Percentiles rank a stretch among this genome's conserved stretches.
Conservation (phyloP, 1,140 invertebrate genomes). For the Phthorimaea operculella region DNA sequence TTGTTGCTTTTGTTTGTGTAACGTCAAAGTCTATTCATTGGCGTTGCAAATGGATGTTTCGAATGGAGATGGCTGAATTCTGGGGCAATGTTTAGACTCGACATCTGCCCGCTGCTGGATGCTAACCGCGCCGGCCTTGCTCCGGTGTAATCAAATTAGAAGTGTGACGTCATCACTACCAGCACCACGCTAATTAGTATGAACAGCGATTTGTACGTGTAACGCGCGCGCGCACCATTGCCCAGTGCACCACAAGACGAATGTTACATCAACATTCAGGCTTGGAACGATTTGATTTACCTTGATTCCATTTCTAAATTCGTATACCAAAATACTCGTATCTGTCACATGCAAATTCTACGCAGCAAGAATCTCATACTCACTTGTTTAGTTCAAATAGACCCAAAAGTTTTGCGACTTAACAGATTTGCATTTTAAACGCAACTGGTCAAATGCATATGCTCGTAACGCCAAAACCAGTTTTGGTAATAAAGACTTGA, state of each 20-base stretch:
- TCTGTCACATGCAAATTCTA: no score
- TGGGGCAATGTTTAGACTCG: no score
- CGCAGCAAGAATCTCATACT: no score
- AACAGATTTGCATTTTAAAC: not conserved
- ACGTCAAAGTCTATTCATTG: no score
- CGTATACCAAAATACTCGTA: not conserved
- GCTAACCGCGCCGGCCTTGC: constrained; percentile 35
- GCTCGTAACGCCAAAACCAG: constrained; percentile 16
- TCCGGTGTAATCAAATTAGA: constrained; percentile 58
- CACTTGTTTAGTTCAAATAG: no score
- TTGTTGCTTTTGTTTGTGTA: no score
- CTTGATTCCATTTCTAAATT: not conserved
- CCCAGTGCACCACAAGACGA: constrained; percentile 12
- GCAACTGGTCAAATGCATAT: not conserved
- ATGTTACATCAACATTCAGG: constrained; percentile 5
- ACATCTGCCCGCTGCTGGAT: no score
- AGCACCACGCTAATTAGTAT: constrained; percentile 48
- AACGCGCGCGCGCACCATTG: constrained; percentile 5
- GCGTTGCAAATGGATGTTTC: no score
- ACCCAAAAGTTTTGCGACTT: no score
- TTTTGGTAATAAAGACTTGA: constrained; percentile 24
- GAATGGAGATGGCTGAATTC: no score
- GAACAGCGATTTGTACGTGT: constrained; percentile 26
- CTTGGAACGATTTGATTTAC: not conserved
- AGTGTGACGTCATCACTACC: constrained; percentile 45